Evolutionary conservation across 2,888 invertebrate species (phyloP).

Genomic region (Coronaproctus castanopsis): DNA sequence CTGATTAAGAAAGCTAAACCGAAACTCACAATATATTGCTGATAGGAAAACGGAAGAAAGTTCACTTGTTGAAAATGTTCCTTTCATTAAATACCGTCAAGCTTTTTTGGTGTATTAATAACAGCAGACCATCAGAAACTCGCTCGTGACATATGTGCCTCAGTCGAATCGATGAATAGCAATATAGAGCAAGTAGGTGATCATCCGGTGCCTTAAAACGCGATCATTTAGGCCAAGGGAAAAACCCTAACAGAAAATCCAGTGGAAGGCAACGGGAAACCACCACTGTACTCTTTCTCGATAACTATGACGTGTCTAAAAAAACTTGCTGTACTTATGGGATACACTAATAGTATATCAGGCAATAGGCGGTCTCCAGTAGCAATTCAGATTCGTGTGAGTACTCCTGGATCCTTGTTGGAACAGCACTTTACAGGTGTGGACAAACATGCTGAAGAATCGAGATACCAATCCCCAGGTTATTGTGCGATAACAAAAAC

Average conservation of each 20-base stretch:
- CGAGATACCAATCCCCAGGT: background rate
- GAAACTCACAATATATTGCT: background rate
- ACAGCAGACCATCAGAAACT: background rate
- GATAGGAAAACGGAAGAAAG: background rate
- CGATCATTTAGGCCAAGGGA: background rate
- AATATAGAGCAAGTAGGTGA: background rate
- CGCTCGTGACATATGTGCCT: background rate
- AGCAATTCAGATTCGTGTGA: background rate
- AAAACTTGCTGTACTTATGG: background rate
- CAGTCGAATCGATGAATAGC: background rate
- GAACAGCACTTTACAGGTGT: background rate
- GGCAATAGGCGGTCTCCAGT: background rate
- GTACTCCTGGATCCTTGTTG: background rate
- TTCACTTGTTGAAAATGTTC: background rate
- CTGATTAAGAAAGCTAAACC: background rate
- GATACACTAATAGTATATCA: background rate
- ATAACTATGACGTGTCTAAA: background rate
- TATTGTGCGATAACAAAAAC: too few relatives aligned
- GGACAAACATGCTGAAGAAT: background rate
- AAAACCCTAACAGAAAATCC: background rate
- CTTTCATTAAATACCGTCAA: background rate
- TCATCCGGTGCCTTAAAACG: background rate
- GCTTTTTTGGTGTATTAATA: background rate
- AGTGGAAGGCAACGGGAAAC: background rate
- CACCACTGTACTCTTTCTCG: background rate